Conservation (phyloP, 2,888 invertebrate species). For the Nebria brevicollis region DNA sequence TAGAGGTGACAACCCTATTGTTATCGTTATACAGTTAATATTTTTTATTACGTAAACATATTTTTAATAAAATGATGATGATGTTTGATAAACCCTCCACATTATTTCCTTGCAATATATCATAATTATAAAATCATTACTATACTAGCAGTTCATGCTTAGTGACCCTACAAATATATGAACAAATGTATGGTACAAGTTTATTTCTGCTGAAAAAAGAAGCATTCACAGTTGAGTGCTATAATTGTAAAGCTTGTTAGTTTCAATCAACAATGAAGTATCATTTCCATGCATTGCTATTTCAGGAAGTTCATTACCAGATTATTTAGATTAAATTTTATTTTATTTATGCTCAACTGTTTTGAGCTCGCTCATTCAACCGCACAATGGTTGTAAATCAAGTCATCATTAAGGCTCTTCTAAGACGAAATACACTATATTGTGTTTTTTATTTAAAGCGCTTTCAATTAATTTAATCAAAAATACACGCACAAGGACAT, state of each 20-base stretch:
- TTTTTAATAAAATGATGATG: background rate
- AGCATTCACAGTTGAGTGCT: background rate
- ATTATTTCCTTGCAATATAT: background rate
- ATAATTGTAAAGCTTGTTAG: background rate
- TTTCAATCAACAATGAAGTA: background rate
- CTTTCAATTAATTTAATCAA: no score
- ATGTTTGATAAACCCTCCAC: background rate
- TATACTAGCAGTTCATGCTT: background rate
- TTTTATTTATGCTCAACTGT: background rate
- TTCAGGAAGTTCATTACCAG: background rate
- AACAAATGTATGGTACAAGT: background rate
- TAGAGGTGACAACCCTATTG: no score
- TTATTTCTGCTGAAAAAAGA: background rate
- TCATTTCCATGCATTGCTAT: background rate
- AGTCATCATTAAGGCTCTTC: no score
- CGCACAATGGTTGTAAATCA: no score
- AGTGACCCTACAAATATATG: background rate
- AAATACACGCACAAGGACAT: no score
- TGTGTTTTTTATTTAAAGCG: no score
- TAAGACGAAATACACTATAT: no score
- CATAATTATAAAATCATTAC: slow-evolving; percentile 1
- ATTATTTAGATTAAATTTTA: background rate
- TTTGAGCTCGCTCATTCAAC: no score
- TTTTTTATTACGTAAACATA: no score
- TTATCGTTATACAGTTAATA: no score